A percentile compares a stretch with the other conserved stretches of the same genome.
phyloP scores from a whole-genome alignment of 2,113 vertebrate species.

The Rhinichthys klamathensis region DNA sequence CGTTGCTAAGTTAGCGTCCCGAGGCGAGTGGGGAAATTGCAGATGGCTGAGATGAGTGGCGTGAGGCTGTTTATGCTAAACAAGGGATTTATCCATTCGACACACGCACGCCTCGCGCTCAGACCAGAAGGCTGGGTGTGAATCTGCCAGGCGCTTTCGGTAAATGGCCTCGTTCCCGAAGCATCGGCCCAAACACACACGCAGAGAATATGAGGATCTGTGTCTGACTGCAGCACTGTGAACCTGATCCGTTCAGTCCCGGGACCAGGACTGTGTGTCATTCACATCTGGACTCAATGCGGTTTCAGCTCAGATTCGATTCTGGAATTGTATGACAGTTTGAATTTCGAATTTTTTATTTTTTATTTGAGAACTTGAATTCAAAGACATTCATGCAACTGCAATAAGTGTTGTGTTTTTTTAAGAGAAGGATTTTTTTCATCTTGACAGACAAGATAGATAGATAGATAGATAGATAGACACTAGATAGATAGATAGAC shows the following conservation, averaged over 20 bases:
- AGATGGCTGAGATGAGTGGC: constrained; percentile 8
- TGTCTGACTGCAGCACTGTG: neutral
- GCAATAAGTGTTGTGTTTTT: too few species aligned
- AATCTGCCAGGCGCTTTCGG: neutral
- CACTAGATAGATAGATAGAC: too few species aligned
- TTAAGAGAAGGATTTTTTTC: too few species aligned
- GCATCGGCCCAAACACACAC: neutral
- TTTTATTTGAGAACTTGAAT: neutral
- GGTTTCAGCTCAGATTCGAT: neutral
- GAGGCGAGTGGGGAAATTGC: constrained; percentile 24
- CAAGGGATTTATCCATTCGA: constrained; percentile 34
- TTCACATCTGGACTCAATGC: neutral
- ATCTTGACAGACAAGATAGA: too few species aligned
- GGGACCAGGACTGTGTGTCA: neutral
- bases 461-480: too few species aligned
- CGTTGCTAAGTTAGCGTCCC: neutral
- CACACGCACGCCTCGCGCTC: neutral
- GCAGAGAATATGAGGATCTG: neutral
- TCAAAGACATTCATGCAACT: neutral
- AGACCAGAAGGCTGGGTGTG: neutral
- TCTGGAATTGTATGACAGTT: neutral
- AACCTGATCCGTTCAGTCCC: neutral
- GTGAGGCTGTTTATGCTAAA: constrained; percentile 44
- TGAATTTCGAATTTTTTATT: neutral
- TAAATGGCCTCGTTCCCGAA: neutral